Evolutionary conservation across 2,113 vertebrate genomes (phyloP).

Genomic region (Psilopogon haemacephalus): DNA sequence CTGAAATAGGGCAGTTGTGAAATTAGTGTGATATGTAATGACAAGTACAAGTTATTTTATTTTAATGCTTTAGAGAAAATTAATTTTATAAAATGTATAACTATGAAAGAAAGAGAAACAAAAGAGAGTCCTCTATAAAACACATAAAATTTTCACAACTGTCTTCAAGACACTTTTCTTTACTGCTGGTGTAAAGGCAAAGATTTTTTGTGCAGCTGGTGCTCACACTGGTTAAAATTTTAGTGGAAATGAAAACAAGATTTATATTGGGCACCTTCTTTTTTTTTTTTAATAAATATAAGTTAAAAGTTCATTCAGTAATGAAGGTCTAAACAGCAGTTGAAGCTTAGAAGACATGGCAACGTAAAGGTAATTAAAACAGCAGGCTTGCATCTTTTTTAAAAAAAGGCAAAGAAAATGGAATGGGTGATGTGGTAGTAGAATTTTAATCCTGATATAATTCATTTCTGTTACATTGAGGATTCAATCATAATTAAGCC

Average conservation of each 20-base stretch:
- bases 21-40: neutral
- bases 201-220: constrained; percentile 21
- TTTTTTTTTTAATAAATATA: constrained; percentile 13
- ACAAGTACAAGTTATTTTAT: constrained; percentile 42
- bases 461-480: constrained; percentile 80
- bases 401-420: constrained; percentile 49
- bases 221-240: constrained; percentile 43
- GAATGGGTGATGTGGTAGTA: constrained; percentile 69
- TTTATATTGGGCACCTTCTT: neutral
- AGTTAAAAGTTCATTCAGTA: constrained; percentile 27
- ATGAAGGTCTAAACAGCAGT: constrained; percentile 32
- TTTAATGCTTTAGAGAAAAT: constrained; percentile 46
- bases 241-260: constrained; percentile 36
- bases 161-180: constrained; percentile 29
- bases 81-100: constrained; percentile 4
- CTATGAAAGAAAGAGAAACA: constrained; percentile 42
- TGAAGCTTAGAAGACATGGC: constrained; percentile 38
- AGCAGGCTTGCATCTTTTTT: constrained; percentile 59
- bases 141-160: constrained; percentile 44
- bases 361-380: constrained; percentile 62
- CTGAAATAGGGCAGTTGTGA: constrained; percentile 46
- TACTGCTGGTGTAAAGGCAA: constrained; percentile 22
- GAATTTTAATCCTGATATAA: constrained; percentile 82
- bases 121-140: constrained; percentile 40
- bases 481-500: constrained; percentile 82